A percentile compares a stretch with the other conserved stretches of the same genome.
phyloP scores from a whole-genome alignment of 2,113 vertebrate species.

The Jaculus jaculus region DNA sequence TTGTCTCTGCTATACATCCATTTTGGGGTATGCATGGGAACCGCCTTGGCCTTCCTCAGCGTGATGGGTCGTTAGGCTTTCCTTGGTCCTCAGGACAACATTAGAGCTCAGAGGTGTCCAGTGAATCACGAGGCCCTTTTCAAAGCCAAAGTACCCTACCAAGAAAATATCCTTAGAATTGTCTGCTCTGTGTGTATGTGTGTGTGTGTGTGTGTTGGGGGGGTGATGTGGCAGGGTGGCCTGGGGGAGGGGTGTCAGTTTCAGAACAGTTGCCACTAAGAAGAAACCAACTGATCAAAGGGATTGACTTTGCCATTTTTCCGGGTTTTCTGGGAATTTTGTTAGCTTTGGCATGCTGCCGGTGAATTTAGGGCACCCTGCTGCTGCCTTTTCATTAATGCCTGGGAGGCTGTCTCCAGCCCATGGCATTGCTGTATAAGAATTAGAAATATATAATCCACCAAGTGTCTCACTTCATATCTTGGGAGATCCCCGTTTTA shows the following conservation, averaged over 20 bases:
- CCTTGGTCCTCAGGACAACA: neutral
- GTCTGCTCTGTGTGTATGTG: neutral
- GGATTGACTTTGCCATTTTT: conserved; percentile 1
- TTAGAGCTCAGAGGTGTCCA: neutral
- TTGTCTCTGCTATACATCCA: neutral
- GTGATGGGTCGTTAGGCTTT: neutral
- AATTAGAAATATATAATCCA: conserved; percentile 72
- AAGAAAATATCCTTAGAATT: neutral
- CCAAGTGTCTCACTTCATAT: conserved; percentile 66
- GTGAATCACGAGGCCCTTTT: conserved; percentile 5
- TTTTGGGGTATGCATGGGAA: neutral
- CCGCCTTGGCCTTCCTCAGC: neutral
- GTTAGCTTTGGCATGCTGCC: conserved; percentile 71
- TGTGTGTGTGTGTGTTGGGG: neutral
- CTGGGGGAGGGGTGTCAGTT: neutral
- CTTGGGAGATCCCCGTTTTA: conserved; percentile 64
- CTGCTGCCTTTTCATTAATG: conserved; percentile 77
- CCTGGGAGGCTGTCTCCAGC: conserved; percentile 73
- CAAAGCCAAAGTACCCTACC: neutral
- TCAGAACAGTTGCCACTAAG: conserved; percentile 19
- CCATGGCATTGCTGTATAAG: conserved; percentile 64
- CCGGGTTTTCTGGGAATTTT: conserved; percentile 56
- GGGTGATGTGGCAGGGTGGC: neutral
- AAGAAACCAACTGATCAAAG: conserved; percentile 52
- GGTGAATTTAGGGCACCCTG: conserved; percentile 69